Evolutionary conservation across 2,888 invertebrate genomes (phyloP).

Genomic region (Seladonia tumulorum): DNA sequence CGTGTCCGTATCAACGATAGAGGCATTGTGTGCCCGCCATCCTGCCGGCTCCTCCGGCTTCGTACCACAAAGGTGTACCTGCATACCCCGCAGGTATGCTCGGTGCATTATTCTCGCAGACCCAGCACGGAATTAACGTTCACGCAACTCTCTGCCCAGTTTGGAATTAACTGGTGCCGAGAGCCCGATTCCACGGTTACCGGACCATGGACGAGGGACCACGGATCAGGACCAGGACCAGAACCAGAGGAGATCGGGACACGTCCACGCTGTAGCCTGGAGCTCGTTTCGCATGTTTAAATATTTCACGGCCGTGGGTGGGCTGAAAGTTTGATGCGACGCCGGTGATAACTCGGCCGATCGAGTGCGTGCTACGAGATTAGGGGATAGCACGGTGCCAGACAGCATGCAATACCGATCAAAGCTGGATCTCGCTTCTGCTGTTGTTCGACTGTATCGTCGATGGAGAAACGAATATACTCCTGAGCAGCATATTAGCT

Average conservation of each 20-base stretch:
- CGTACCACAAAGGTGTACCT: conserved; percentile 61
- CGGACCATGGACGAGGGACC: conserved; percentile 5
- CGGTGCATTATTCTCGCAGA: conserved; percentile 61
- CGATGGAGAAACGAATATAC: background rate
- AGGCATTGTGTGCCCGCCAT: conserved; percentile 38
- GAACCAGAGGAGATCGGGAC: background rate
- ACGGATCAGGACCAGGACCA: background rate
- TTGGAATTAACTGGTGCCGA: conserved; percentile 62
- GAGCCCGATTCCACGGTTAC: conserved; percentile 42
- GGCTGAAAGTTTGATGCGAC: conserved; percentile 47
- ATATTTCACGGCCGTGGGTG: conserved; percentile 43
- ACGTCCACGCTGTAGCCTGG: conserved; percentile 17
- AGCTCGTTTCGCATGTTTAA: conserved; percentile 52
- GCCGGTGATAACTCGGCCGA: conserved; percentile 31
- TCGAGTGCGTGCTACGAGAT: background rate
- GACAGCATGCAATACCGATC: background rate
- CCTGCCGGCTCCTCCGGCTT: conserved; percentile 42
- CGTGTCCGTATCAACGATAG: conserved; percentile 57
- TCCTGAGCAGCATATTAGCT: no score
- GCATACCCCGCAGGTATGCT: conserved; percentile 64
- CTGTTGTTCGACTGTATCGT: background rate
- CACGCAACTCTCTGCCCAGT: conserved; percentile 66
- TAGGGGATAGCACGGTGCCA: background rate
- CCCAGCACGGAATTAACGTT: conserved; percentile 63
- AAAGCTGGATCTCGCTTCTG: background rate